These are phyloP conservation scores for Pangasius larnaudii DNA, from an alignment of 2,797 vertebrate genomes.

Conservation along the genomic window DNA sequence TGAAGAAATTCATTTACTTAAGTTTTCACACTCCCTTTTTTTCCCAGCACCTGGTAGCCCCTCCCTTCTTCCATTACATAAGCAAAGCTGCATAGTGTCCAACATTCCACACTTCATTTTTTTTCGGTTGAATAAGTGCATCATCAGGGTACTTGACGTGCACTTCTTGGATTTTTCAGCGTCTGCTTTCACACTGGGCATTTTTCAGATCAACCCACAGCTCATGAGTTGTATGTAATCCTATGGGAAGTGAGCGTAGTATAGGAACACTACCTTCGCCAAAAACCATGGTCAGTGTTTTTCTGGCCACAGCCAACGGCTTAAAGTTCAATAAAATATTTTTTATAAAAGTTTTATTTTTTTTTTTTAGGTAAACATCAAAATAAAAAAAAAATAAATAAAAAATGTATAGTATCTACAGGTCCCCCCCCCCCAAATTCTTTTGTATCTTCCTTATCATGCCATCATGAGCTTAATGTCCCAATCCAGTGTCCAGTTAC, in stretches of 20 bases:
- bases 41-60: no score
- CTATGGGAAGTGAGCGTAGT: neutral
- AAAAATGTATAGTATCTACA: neutral
- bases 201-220: neutral
- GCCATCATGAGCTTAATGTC: neutral
- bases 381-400: no score
- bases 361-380: no score
- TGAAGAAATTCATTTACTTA: no score
- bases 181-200: neutral
- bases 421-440: neutral
- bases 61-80: no score
- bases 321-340: neutral
- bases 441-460: neutral
- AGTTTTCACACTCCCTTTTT: no score
- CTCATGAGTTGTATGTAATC: neutral
- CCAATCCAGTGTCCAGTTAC: neutral
- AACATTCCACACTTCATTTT: no score
- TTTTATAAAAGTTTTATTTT: no score
- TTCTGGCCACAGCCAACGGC: neutral
- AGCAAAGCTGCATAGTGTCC: no score
- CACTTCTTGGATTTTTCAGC: no score
- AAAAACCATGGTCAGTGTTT: neutral
- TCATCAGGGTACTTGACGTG: no score
- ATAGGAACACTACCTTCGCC: neutral
- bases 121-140: no score